These are phyloP conservation scores for Australoheros facetus DNA, from an alignment of 2,797 vertebrate species.

Conservation along the genomic window DNA sequence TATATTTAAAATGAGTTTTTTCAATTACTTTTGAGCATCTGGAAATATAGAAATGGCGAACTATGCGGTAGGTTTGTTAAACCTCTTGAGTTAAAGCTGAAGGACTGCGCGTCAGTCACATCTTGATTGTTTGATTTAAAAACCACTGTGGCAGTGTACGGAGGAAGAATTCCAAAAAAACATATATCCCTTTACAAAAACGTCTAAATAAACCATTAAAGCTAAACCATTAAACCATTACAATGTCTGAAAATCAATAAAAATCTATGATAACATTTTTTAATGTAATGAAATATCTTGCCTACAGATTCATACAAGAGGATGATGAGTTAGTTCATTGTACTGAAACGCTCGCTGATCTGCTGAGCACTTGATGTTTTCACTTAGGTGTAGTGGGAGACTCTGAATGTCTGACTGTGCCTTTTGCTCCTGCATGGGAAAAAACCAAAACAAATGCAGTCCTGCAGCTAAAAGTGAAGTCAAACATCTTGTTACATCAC, in stretches of 20 bases:
- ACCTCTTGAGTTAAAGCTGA: too few relatives aligned
- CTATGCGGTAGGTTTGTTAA: too few relatives aligned
- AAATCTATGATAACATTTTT: too few relatives aligned
- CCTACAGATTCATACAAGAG: background rate
- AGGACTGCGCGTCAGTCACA: too few relatives aligned
- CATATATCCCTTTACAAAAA: background rate
- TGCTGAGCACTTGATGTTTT: slow-evolving; percentile 8
- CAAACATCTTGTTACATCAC: background rate
- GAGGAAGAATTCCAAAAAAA: too few relatives aligned
- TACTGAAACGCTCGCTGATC: background rate
- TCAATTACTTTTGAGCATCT: too few relatives aligned
- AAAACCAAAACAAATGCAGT: too few relatives aligned
- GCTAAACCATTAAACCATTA: background rate
- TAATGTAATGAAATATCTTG: background rate
- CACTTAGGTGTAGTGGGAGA: background rate
- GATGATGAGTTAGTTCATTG: background rate
- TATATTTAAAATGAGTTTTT: background rate
- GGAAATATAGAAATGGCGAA: too few relatives aligned
- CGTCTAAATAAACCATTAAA: background rate
- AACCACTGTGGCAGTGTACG: too few relatives aligned
- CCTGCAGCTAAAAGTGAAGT: background rate
- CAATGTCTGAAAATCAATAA: background rate
- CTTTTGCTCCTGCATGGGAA: too few relatives aligned
- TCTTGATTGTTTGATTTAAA: too few relatives aligned
- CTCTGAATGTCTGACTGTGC: background rate